Evolutionary conservation across 1,140 invertebrate genomes (phyloP).

Genomic region (Trachymyrmex cornetzi): DNA sequence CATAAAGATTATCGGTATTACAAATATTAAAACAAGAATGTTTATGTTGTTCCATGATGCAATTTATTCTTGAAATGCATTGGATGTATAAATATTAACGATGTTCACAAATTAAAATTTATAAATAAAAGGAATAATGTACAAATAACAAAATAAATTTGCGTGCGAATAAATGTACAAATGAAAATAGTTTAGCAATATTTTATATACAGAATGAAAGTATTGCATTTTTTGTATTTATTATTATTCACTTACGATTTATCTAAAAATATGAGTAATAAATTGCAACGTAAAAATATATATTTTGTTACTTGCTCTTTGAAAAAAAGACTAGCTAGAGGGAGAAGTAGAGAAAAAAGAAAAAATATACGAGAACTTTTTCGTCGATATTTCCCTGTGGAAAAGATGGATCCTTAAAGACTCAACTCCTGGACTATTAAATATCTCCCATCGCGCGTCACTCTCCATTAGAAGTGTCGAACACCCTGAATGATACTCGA

Average conservation of each 20-base stretch:
- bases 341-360: neutral
- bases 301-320: neutral
- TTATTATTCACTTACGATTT: neutral
- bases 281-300: conserved; percentile 6
- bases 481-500: neutral
- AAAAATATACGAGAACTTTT: conserved; percentile 4
- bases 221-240: neutral
- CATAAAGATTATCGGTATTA: neutral
- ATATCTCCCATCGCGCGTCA: conserved; percentile 29
- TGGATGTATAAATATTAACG: neutral
- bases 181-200: neutral
- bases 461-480: conserved; percentile 14
- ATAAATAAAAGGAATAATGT: neutral
- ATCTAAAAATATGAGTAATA: neutral
- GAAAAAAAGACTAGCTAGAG: neutral
- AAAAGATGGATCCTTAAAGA: conserved; percentile 6
- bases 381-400: neutral
- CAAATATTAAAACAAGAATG: neutral
- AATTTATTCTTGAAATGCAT: neutral
- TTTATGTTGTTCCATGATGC: neutral
- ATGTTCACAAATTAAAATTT: neutral
- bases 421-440: conserved; percentile 18
- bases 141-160: neutral
- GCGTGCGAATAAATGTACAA: neutral
- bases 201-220: neutral